Evolutionary conservation across 2,797 vertebrate genomes (phyloP).

Genomic region (Enteromius afrohamiltoni): DNA sequence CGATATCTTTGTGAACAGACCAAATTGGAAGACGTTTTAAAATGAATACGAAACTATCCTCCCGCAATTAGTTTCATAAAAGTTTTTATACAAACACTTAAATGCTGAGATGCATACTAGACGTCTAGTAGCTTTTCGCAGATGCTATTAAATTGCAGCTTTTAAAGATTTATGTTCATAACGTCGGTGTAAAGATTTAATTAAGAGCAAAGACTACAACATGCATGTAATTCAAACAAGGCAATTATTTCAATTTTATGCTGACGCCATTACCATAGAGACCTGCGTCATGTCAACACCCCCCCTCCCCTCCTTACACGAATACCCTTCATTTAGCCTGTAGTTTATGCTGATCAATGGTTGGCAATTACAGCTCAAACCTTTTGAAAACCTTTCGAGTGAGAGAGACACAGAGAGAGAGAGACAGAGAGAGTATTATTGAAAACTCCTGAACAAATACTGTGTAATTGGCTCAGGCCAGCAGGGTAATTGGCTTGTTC

Average conservation of each 20-base stretch:
- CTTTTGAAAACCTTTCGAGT: constrained; percentile 43
- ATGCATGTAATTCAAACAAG: constrained; percentile 50
- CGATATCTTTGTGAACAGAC: neutral
- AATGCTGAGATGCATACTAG: neutral
- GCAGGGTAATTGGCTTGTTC: constrained; percentile 60
- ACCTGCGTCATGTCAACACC: constrained; percentile 52
- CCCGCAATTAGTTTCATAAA: neutral
- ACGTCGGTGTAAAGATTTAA: constrained; percentile 49
- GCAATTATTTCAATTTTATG: constrained; percentile 61
- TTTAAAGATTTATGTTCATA: constrained; percentile 36
- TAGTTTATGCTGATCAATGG: constrained; percentile 59
- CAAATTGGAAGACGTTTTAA: neutral
- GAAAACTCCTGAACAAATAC: constrained; percentile 80
- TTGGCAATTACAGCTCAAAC: constrained; percentile 51
- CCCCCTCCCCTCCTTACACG: constrained; percentile 36
- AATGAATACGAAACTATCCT: neutral
- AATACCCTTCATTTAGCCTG: constrained; percentile 49
- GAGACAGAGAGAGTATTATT: constrained; percentile 71
- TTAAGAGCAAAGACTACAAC: constrained; percentile 47
- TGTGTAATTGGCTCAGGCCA: constrained; percentile 71
- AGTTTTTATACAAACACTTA: neutral
- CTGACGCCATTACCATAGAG: constrained; percentile 58
- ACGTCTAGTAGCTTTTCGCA: constrained; percentile 11
- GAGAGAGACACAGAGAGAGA: constrained; percentile 30
- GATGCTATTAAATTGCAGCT: constrained; percentile 30